Evolutionary conservation across 1,140 invertebrate genomes (phyloP).

Genomic region (Drosophila ananassae): DNA sequence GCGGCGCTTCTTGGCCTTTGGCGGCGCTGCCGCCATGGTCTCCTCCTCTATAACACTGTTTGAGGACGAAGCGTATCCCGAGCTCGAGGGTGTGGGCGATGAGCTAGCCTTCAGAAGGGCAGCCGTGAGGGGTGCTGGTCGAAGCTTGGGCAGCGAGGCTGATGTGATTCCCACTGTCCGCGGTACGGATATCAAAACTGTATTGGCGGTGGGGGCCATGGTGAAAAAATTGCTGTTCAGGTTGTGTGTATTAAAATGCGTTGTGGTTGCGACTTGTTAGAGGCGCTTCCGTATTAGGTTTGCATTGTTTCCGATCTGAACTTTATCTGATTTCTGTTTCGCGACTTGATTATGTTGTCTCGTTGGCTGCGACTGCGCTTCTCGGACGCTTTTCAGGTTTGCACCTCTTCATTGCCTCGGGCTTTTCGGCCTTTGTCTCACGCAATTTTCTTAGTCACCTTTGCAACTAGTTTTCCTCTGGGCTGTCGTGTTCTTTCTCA

Average conservation of each 20-base stretch:
- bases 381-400: slow-evolving; percentile 54
- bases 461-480: slow-evolving; percentile 85
- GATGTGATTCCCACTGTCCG: slow-evolving; percentile 72
- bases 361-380: slow-evolving; percentile 50
- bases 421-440: slow-evolving; percentile 59
- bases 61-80: slow-evolving; percentile 58
- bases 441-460: slow-evolving; percentile 59
- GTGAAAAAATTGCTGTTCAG: slow-evolving; percentile 15
- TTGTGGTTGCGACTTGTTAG: slow-evolving; percentile 25
- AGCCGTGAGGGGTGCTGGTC: slow-evolving; percentile 84
- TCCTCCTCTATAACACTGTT: slow-evolving; percentile 57
- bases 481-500: slow-evolving; percentile 83
- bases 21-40: slow-evolving; percentile 15
- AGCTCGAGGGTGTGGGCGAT: slow-evolving; percentile 78
- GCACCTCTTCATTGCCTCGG: slow-evolving; percentile 68
- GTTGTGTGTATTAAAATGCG: slow-evolving; percentile 19
- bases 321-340: slow-evolving; percentile 56
- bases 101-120: slow-evolving; percentile 74
- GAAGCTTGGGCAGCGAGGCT: slow-evolving; percentile 85
- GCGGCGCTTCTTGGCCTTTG: slow-evolving; percentile 88
- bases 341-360: slow-evolving; percentile 39
- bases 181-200: slow-evolving; percentile 83
- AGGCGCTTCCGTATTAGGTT: slow-evolving; percentile 43
- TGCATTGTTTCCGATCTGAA: slow-evolving; percentile 60
- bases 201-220: slow-evolving; percentile 58